phyloP scores from a whole-genome alignment of 2,888 invertebrate genomes.

The Noctua comes region DNA sequence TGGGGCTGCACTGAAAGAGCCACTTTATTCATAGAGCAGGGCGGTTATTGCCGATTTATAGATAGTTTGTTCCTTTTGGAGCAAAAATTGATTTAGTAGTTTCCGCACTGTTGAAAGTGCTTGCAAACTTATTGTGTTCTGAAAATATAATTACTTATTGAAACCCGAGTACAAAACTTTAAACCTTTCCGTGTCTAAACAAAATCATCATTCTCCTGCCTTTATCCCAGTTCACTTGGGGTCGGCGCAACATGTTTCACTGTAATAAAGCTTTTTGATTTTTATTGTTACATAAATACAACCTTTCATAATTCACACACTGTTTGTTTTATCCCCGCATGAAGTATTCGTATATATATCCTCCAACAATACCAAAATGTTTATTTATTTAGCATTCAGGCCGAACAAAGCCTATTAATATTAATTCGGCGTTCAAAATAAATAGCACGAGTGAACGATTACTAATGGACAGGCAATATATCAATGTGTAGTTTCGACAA shows the following conservation, averaged over 20 bases:
- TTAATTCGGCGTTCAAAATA: conserved; percentile 51
- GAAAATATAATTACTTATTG: neutral
- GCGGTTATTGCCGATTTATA: conserved; percentile 56
- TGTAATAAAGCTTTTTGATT: neutral
- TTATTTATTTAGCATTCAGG: conserved; percentile 46
- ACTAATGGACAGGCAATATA: conserved; percentile 61
- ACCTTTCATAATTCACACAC: conserved; percentile 24
- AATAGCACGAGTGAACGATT: conserved; percentile 49
- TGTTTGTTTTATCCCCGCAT: conserved; percentile 27
- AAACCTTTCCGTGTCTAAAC: neutral
- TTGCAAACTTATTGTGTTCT: neutral
- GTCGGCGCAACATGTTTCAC: neutral
- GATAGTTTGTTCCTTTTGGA: conserved; percentile 1
- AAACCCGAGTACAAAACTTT: neutral
- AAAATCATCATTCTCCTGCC: neutral
- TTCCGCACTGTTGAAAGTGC: neutral
- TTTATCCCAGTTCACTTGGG: neutral
- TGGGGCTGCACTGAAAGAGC: conserved; percentile 44
- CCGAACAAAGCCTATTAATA: conserved; percentile 39
- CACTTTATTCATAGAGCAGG: conserved; percentile 31
- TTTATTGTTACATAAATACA: conserved; percentile 16
- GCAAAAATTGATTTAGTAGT: neutral
- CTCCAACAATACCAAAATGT: conserved; percentile 27
- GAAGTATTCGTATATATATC: conserved; percentile 20
- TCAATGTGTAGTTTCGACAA: conserved; percentile 62